Base-by-base conservation (phyloP, 1,140 invertebrate species). In the Formica exsecta region DNA sequence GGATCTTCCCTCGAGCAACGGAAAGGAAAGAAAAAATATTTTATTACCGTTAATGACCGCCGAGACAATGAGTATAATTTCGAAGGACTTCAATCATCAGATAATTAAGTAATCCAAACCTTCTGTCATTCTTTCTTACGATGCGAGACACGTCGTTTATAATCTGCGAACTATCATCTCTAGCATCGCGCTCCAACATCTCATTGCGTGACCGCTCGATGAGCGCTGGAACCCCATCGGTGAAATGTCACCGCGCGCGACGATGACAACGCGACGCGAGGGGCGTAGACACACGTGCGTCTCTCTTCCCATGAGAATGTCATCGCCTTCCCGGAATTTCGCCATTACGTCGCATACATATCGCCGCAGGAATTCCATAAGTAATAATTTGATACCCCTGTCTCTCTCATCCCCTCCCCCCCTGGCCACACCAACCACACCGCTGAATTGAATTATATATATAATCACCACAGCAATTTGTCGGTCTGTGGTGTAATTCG, bases 241-340 rank as follows among this genome's bases (percentile, higher is more conserved):
- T 70, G 64, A 71, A 80, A 66, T 74, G 87, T 88, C 87, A 88
- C 4, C 83, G 87, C 83, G 87, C 83, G 61, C 73, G 32, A 44
- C 36, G 3, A 64, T 1, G 19, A 44, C 48, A 19, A 51, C 0
- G 68, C 8, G 32, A 81, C 51, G 36, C 11, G 38, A 71, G 51
- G 11, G 51, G 11, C 36, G 44, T 54, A 65, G 48, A 80, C 81
- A 68, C n/a, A 51, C 32, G 29, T 62, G 11, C 13, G 19, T n/a
- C 32, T 73, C 48, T 22, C 29, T 76, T 65, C 25, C 61, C 65
- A 65, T 77, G 71, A 64, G 32, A 59, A 87, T 70, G 51, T 66
- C 62, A 48, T 65, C 57, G n/a, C 13, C 80, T 90, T 90, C 81
- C 75, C 11, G 76, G 86, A 90, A 90, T 90, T 81, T 81, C 76